These are phyloP conservation scores for Catalaphyllia jardinei DNA, from an alignment of 64 coral and sea anemone species.

Conservation along the genomic window DNA sequence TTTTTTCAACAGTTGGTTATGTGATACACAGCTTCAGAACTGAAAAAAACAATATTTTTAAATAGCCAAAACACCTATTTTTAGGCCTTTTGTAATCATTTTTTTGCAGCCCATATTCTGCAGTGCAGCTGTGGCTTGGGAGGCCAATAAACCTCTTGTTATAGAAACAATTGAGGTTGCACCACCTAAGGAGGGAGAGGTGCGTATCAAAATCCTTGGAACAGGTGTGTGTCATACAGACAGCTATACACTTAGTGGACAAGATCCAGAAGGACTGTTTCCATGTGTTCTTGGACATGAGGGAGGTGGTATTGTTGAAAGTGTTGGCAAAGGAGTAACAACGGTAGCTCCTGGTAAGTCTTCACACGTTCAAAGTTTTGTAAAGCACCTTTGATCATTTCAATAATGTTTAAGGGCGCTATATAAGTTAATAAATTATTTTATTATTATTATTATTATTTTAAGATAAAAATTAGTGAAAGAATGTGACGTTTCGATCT, in stretches of 20 bases:
- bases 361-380: no score
- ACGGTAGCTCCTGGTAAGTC: slow-evolving; percentile 76
- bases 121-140: slow-evolving; percentile 87
- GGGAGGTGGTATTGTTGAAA: slow-evolving; percentile 93
- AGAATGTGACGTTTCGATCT: no score
- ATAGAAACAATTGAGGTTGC: slow-evolving; percentile 90
- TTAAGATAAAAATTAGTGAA: no score
- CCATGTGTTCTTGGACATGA: slow-evolving; percentile 87
- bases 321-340: slow-evolving; percentile 92
- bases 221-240: slow-evolving; percentile 96
- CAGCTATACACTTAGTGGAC: slow-evolving; percentile 62
- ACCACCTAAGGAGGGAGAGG: slow-evolving; percentile 78
- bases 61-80: neutral
- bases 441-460: no score
- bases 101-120: slow-evolving; percentile 75
- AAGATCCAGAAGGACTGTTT: slow-evolving; percentile 68
- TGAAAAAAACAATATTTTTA: neutral
- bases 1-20: neutral
- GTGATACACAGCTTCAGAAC: neutral
- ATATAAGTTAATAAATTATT: no score
- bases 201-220: slow-evolving; percentile 81
- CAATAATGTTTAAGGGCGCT: no score
- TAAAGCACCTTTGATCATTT: no score
- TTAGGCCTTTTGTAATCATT: neutral
- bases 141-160: slow-evolving; percentile 66